Percentiles rank a stretch among this genome's conserved stretches.
These are phyloP conservation scores for Lithophane leautieri DNA, from an alignment of 2,888 invertebrate genomes.

Conservation along the genomic window DNA sequence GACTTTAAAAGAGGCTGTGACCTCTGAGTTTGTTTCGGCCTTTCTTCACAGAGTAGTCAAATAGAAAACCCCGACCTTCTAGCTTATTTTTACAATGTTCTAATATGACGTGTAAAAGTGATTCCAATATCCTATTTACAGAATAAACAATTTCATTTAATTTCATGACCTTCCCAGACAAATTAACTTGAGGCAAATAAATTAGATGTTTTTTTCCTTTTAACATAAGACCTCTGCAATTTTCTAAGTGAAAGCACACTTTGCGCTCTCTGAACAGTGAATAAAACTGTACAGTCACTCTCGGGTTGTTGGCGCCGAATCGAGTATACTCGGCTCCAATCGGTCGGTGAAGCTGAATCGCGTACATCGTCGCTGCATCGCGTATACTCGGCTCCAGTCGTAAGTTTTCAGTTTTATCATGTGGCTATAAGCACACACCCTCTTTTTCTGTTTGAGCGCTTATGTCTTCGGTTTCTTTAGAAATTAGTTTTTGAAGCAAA, in stretches of 20 bases:
- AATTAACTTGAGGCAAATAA: conserved; percentile 25
- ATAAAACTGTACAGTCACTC: not conserved
- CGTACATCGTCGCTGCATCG: not conserved
- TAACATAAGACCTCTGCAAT: not conserved
- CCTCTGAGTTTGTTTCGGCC: no score
- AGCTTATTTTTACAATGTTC: no score
- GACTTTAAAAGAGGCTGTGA: no score
- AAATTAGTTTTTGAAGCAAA: conserved; percentile 1
- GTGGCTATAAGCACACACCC: not conserved
- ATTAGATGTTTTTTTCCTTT: conserved; percentile 1
- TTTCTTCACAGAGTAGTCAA: no score
- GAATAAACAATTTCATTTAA: no score
- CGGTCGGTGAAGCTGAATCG: not conserved
- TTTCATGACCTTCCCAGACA: not conserved
- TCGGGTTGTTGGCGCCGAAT: not conserved
- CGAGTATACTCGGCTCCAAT: not conserved
- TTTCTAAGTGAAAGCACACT: not conserved
- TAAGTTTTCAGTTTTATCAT: no score
- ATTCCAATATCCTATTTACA: no score
- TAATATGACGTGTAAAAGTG: no score
- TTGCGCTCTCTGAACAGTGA: not conserved
- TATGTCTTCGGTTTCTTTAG: conserved; percentile 2
- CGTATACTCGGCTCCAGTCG: not conserved
- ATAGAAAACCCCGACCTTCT: no score
- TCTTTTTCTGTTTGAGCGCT: not conserved